Evolutionary conservation across 2,113 vertebrate genomes (phyloP), one percentile per base, ranked within the genome.

Genomic region (Psittacus erithacus): DNA sequence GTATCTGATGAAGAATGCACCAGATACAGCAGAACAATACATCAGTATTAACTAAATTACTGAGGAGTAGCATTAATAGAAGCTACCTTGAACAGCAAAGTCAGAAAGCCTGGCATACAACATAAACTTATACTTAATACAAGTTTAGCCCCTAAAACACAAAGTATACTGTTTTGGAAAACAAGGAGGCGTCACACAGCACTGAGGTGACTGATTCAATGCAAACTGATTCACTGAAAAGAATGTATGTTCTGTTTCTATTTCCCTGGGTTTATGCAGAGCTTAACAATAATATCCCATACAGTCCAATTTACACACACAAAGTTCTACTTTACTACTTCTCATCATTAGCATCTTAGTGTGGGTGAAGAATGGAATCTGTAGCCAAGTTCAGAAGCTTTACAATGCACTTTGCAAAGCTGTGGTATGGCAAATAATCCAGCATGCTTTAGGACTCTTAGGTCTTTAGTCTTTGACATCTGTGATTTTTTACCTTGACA

Each of bases 331-430:
- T 79, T 80, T 35, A 43, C 2, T 0, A 24, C 35, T 52, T 88
- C 18, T 50, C 65, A 84, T 29, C 82, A 75, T 63, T 38, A 83
- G 53, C 88, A 90, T 69, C 92, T 74, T 8, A 6, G 50, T 33
- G 57, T 47, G 62, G 70, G 81, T 89, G 77, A 87, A 25, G 43
- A 84, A 77, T 18, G 81, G 94, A 93, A 96, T 89, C 25, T 65
- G 86, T 25, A 75, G 77, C 70, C 63, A 64, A 65, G 79, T 53
- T 83, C 79, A 86, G 68, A 57, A 67, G 82, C 55, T 77, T 49
- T 29, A 15, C 33, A 60, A 16, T 3, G 41, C n/a, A 29, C 33
- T 86, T 81, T 38, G 25, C 82, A 86, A 47, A 77, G 86, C 73
- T 59, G 41, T 4, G 28, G 6, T 19, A 19, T 5, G 23, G 35